Base-by-base conservation (phyloP, 2,797 vertebrate species). In the Clarias pachynema region DNA sequence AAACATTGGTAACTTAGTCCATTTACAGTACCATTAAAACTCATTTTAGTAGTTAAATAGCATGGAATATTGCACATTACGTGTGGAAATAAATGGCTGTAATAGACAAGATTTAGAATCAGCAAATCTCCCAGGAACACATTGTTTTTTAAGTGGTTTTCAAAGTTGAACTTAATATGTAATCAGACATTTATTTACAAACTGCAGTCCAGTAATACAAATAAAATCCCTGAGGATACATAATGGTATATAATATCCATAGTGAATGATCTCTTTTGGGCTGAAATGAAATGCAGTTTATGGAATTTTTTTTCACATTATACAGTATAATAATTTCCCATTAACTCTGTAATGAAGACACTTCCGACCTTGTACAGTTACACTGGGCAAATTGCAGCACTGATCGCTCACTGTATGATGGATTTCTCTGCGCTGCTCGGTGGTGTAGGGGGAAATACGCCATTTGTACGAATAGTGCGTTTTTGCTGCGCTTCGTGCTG, bases 361-460 rank as follows among this genome's bases (percentile, higher is more conserved):
- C 1, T 20, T 59, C 4, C 29, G 20, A 53, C 53, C 9, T 3
- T 15, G 24, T 16, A 40, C 22, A 40, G 20, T 22, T 75, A 60
- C 40, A 37, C 2, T 60, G 70, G 24, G 9, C 40, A 10, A 29
- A 40, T 16, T 12, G 15, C n/a, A n/a, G 44, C 65, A 22, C 73
- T 70, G 31, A 16, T 70, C 0, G 15, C 57, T 85, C 66, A 77
- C 63, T 77, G 16, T 44, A 79, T 20, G 20, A 86, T 84, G 59
- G 90, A 84, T 82, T 97, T 97, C 91, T 97, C 96, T n/a, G 96
- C 94, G 77, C 97, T 97, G 91, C 94, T 97, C 1, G 96, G 97
- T 83, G 97, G 97, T 26, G 97, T 98, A 79, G 96, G 96, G 12
- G 97, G 97, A 79, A 95, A 94, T 53, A 96, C 93, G 78, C 95